Percentiles rank a stretch among this genome's conserved stretches.
These are phyloP conservation scores for Narcine bancroftii DNA, from an alignment of 2,113 vertebrate genomes.

Conservation along the genomic window DNA sequence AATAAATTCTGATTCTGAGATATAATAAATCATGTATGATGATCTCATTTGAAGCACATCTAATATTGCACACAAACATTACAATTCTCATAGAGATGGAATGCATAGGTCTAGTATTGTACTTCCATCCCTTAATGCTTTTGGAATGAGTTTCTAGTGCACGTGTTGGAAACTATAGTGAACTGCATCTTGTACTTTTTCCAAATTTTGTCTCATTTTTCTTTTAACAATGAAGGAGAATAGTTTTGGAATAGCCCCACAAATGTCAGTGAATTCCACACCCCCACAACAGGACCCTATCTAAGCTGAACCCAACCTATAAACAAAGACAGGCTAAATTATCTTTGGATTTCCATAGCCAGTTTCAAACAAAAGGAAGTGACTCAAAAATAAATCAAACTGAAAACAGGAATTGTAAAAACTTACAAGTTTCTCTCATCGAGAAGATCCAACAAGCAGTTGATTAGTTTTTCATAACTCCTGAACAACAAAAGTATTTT, in stretches of 20 bases:
- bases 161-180: no score
- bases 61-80: not conserved
- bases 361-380: not conserved
- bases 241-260: not conserved
- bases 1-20: no score
- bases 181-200: not conserved
- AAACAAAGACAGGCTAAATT: not conserved
- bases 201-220: not conserved
- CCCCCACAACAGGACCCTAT: not conserved
- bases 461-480: slow-evolving; percentile 79
- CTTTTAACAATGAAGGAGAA: not conserved
- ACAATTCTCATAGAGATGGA: not conserved
- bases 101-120: not conserved
- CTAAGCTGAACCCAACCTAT: not conserved
- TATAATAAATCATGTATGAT: not conserved
- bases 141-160: not conserved
- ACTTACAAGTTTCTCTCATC: slow-evolving; percentile 86
- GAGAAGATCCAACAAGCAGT: slow-evolving; percentile 71
- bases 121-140: not conserved
- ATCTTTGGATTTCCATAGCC: not conserved
- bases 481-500: slow-evolving; percentile 52
- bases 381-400: no score
- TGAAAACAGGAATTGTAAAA: not conserved
- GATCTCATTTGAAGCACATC: not conserved
- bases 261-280: not conserved